Percentiles rank a stretch among this genome's conserved stretches.
Evolutionary conservation across 2,113 vertebrate genomes (phyloP).

Genomic region (Tupaia tana): DNA sequence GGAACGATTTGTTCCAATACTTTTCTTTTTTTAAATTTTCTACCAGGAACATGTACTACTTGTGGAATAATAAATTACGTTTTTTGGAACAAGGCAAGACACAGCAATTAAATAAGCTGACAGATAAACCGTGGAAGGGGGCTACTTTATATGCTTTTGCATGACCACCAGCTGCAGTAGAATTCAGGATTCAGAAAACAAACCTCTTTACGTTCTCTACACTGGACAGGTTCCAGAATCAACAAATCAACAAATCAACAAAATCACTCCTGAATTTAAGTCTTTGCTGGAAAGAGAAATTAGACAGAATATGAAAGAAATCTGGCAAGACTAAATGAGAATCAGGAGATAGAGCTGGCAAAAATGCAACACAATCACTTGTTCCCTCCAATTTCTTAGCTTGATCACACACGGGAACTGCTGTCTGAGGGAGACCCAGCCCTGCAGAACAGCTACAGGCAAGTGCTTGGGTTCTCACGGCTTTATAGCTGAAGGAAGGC

Average conservation of each 20-base stretch:
- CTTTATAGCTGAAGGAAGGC: neutral
- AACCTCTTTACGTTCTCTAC: neutral
- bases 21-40: constrained; percentile 32
- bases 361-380: neutral
- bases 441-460: neutral
- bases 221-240: constrained; percentile 13
- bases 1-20: constrained; percentile 73
- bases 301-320: constrained; percentile 8
- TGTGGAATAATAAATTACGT: constrained; percentile 69
- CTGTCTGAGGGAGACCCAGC: neutral
- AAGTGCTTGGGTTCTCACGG: accelerated
- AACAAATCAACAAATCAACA: neutral
- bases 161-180: constrained; percentile 36
- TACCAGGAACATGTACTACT: constrained; percentile 64
- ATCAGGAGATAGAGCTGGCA: neutral
- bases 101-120: constrained; percentile 64
- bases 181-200: constrained; percentile 29
- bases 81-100: constrained; percentile 67
- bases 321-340: neutral
- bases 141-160: neutral
- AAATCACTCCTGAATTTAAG: constrained; percentile 3
- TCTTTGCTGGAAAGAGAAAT: neutral
- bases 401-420: neutral
- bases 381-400: neutral
- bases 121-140: constrained; percentile 32